These are phyloP conservation scores for Cepaea hortensis DNA, from an alignment of 2,888 invertebrate genomes.

Conservation along the genomic window DNA sequence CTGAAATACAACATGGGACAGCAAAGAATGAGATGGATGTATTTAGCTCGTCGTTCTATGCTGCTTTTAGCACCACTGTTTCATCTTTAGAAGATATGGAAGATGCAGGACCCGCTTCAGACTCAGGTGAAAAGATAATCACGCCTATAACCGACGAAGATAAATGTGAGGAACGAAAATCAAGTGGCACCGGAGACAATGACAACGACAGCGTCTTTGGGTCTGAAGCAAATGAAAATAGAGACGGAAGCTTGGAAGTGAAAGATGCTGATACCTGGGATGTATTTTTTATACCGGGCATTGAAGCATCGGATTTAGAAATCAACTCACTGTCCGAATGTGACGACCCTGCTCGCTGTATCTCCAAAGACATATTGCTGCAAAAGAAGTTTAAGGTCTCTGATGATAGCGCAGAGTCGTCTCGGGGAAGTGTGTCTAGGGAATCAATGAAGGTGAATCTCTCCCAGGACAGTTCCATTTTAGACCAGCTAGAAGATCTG, in stretches of 20 bases:
- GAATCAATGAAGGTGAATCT: slow-evolving; percentile 47
- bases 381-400: slow-evolving; percentile 20
- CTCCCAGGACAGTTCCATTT: slow-evolving; percentile 37
- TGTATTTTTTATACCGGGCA: background rate
- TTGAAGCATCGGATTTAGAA: background rate
- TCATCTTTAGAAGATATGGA: slow-evolving; percentile 36
- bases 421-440: slow-evolving; percentile 33
- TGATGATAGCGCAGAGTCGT: slow-evolving; percentile 20
- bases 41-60: slow-evolving; percentile 39
- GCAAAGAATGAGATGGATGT: background rate
- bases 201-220: slow-evolving; percentile 21
- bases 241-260: background rate
- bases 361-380: slow-evolving; percentile 34
- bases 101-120: background rate
- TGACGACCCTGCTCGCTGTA: slow-evolving; percentile 17
- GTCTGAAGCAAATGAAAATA: background rate
- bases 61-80: slow-evolving; percentile 40
- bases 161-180: background rate
- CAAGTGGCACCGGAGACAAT: background rate
- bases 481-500: slow-evolving; percentile 36
- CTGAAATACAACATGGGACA: background rate
- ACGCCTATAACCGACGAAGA: background rate
- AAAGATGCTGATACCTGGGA: background rate
- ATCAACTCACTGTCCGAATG: background rate
- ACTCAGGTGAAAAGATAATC: background rate